Base-by-base conservation (phyloP, 2,797 vertebrate genomes). In the Xenops minutus region DNA sequence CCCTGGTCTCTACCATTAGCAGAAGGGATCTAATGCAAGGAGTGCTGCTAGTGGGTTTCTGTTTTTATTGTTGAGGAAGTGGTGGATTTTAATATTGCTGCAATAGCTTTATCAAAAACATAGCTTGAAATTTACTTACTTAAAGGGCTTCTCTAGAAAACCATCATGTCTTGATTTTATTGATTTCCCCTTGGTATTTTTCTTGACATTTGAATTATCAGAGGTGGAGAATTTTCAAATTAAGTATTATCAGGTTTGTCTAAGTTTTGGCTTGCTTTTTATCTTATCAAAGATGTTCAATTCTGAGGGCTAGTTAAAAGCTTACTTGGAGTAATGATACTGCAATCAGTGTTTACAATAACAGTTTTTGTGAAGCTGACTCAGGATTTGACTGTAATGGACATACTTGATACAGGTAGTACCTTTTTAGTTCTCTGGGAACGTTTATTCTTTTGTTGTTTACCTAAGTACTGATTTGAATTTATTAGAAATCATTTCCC, bases 401-500 rank as follows among this genome's bases (percentile, higher is more conserved):
- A 18, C 30, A 9, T 74, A 63, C 29, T 79, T 82, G 55, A 59
- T 21, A 12, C 21, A 14, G 20, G 6, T 61, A 63, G 59, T n/a
- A 48, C 46, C 30, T 24, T 15, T 69, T 88, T 82, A 74, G 23
- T 85, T 93, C 37, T 64, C 30, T 61, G 23, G 61, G 56, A 92
- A 27, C 14, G 7, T 59, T 78, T 75, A 30, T 81, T 75, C 66
- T 90, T 80, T 55, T 51, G 30, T 61, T 88, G 30, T 90, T 95
- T 91, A 74, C 59, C 44, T 61, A 67, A 80, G 23, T 80, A 67
- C 37, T 20, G 26, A 79, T 80, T 68, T 85, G 84, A 78, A 91
- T 95, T 79, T 91, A 76, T 92, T 76, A 83, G 34, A 89, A 81
- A 87, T 46, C 1, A 92, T 92, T 94, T 93, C 37, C 49, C 39